These are phyloP conservation scores for Lutjanus argentimaculatus DNA, from an alignment of 2,797 vertebrate species.

Conservation along the genomic window DNA sequence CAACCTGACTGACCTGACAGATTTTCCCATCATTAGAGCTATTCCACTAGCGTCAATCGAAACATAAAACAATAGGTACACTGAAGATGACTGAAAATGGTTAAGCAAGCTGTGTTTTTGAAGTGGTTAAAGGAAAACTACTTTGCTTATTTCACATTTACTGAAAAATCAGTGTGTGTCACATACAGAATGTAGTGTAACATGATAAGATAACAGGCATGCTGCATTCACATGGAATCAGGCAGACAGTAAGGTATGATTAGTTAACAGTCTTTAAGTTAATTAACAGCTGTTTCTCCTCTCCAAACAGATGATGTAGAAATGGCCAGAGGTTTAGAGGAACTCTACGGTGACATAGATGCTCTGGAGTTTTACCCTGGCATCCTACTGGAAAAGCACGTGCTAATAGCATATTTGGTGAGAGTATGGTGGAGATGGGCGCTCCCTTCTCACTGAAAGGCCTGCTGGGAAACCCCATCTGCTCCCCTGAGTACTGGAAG, in stretches of 20 bases:
- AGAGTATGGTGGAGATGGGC: slow-evolving; percentile 97
- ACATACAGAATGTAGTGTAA: not conserved
- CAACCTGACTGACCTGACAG: no score
- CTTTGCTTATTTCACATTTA: no score
- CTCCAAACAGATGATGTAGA: slow-evolving; percentile 87
- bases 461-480: slow-evolving; percentile 95
- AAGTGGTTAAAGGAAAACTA: not conserved
- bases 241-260: no score
- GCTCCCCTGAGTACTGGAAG: slow-evolving; percentile 97
- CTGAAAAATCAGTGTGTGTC: not conserved
- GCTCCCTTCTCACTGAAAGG: slow-evolving; percentile 97
- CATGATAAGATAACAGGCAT: not conserved
- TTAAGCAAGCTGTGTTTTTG: not conserved
- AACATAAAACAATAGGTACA: no score
- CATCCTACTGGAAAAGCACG: slow-evolving; percentile 91
- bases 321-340: slow-evolving; percentile 88
- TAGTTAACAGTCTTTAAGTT: not conserved
- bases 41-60: no score
- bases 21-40: no score
- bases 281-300: not conserved
- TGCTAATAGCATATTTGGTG: slow-evolving; percentile 89
- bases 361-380: slow-evolving; percentile 94
- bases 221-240: no score
- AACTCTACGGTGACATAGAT: slow-evolving; percentile 93
- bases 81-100: no score